A percentile compares a stretch with the other conserved stretches of the same genome.
phyloP scores from a whole-genome alignment of 2,888 invertebrate species.

The Campopleginae sp. region DNA sequence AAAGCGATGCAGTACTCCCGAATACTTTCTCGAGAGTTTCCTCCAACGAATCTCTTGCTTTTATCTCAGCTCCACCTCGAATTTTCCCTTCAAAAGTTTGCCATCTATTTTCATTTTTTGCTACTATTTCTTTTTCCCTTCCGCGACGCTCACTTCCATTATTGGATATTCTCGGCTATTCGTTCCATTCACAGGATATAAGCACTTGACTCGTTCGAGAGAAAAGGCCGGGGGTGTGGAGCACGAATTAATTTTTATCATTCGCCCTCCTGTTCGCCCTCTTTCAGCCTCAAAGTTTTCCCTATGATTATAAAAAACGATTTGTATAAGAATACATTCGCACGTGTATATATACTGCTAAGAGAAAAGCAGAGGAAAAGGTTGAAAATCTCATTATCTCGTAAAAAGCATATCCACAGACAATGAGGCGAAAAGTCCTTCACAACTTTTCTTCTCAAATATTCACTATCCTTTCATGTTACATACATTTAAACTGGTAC shows the following conservation, averaged over 20 bases:
- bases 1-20: slow-evolving; percentile 62
- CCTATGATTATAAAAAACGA: neutral
- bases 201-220: neutral
- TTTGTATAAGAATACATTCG: neutral
- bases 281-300: neutral
- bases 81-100: neutral
- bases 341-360: neutral
- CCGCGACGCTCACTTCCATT: neutral
- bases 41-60: slow-evolving; percentile 20
- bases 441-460: neutral
- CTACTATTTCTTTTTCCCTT: neutral
- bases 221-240: neutral
- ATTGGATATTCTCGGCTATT: neutral
- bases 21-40: slow-evolving; percentile 23
- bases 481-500: neutral
- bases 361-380: neutral
- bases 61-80: slow-evolving; percentile 2
- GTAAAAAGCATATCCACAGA: neutral
- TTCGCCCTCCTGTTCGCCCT: neutral
- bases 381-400: neutral
- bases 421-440: neutral
- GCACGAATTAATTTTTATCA: neutral
- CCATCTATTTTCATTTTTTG: neutral
- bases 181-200: neutral
- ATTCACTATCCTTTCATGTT: neutral